Evolutionary conservation across 2,888 invertebrate species (phyloP).

Genomic region (Pemphredon lugubris): DNA sequence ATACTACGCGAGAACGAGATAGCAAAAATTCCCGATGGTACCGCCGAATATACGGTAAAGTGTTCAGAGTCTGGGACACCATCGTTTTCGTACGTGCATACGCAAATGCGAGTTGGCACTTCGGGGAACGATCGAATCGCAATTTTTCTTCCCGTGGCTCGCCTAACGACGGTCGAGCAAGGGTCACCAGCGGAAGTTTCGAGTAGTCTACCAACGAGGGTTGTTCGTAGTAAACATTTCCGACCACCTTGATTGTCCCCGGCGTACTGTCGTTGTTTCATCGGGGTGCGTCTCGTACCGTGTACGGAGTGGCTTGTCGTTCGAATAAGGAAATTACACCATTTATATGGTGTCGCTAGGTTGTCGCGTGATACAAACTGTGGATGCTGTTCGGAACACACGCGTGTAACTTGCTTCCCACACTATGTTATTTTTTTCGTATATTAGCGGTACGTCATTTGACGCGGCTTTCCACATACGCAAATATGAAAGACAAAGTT

Average conservation of each 20-base stretch:
- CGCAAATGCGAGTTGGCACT: background rate
- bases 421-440: background rate
- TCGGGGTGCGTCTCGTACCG: conserved; percentile 58
- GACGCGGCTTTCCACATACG: no score
- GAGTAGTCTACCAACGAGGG: conserved; percentile 47
- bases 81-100: background rate
- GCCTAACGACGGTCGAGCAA: conserved; percentile 48
- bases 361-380: conserved; percentile 37
- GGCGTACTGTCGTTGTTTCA: conserved; percentile 56
- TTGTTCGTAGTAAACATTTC: conserved; percentile 65
- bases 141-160: conserved; percentile 13
- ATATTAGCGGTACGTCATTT: no score
- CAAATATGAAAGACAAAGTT: no score
- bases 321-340: conserved; percentile 65
- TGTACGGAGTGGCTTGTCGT: conserved; percentile 48
- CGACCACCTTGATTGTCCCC: conserved; percentile 59
- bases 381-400: conserved; percentile 9
- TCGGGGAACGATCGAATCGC: conserved; percentile 4
- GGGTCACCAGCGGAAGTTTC: conserved; percentile 56
- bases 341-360: conserved; percentile 52
- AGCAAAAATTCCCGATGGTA: no score
- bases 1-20: no score
- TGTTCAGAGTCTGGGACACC: no score
- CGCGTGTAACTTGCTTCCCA: conserved; percentile 24
- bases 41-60: no score